Evolutionary conservation across 1,140 invertebrate species (phyloP).

Genomic region (Heliconius hermathena): DNA sequence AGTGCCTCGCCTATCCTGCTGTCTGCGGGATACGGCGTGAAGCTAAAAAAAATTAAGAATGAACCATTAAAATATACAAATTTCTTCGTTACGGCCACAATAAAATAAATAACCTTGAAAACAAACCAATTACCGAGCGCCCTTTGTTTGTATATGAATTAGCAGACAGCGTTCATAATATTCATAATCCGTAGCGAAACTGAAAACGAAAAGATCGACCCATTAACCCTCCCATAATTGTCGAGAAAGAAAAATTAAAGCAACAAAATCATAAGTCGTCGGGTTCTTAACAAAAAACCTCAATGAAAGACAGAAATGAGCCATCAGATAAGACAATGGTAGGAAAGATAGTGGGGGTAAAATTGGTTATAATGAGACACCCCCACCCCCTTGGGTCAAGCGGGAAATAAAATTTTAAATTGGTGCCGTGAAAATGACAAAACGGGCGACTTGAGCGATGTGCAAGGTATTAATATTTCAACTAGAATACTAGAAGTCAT

Average conservation of each 20-base stretch:
- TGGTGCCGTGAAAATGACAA: slow-evolving; percentile 77
- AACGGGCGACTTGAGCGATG: slow-evolving; percentile 50
- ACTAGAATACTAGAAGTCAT: not conserved
- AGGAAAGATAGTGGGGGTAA: slow-evolving; percentile 67
- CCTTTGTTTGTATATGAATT: not conserved
- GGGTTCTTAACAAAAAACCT: slow-evolving; percentile 64
- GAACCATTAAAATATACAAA: not conserved
- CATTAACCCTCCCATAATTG: slow-evolving; percentile 23
- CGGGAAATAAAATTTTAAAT: slow-evolving; percentile 78
- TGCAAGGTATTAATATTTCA: slow-evolving; percentile 38
- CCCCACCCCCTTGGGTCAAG: slow-evolving; percentile 63
- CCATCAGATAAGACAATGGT: slow-evolving; percentile 70
- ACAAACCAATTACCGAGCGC: not conserved
- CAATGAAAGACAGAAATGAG: slow-evolving; percentile 69
- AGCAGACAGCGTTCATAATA: slow-evolving; percentile 8
- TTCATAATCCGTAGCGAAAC: slow-evolving; percentile 3
- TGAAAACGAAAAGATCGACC: slow-evolving; percentile 18
- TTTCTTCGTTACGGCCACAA: not conserved
- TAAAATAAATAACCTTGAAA: slow-evolving; percentile 3
- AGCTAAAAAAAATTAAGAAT: not conserved
- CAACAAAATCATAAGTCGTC: slow-evolving; percentile 28
- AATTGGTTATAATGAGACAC: slow-evolving; percentile 78
- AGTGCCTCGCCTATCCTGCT: no score
- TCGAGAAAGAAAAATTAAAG: slow-evolving; percentile 25
- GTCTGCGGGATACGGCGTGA: no score